Evolutionary conservation across 1,140 invertebrate species (phyloP).

Genomic region (Polypedilum pembai): DNA sequence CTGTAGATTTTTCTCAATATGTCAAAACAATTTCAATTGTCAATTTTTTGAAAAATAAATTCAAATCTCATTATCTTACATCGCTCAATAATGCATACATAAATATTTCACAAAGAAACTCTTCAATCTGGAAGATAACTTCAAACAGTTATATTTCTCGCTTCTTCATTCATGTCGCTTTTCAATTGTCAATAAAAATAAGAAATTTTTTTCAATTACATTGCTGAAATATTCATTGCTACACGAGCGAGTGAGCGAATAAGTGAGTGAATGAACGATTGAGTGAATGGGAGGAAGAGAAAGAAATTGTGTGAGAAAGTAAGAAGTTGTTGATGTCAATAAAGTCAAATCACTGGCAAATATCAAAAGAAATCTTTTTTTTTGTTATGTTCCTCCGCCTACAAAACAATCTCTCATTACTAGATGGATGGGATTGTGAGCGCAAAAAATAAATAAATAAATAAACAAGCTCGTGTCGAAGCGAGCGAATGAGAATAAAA

Average conservation of each 20-base stretch:
- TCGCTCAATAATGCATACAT: not conserved
- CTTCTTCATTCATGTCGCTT: not conserved
- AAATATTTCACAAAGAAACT: not conserved
- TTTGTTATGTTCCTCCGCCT: too few species aligned
- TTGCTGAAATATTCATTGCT: conserved; percentile 3
- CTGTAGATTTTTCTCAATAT: too few species aligned
- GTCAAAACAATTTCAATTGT: too few species aligned
- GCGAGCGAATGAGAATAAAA: too few species aligned
- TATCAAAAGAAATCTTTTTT: too few species aligned
- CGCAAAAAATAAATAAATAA: too few species aligned
- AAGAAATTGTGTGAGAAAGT: too few species aligned
- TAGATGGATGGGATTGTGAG: too few species aligned
- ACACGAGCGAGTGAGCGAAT: not conserved
- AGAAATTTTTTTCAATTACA: not conserved
- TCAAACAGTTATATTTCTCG: not conserved
- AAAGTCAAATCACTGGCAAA: not conserved
- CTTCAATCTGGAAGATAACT: not conserved
- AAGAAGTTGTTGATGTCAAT: too few species aligned
- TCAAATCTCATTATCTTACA: not conserved
- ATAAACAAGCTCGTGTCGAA: too few species aligned
- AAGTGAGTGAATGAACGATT: not conserved
- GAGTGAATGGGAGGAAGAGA: not conserved
- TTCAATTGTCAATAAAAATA: conserved; percentile 19
- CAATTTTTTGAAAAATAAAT: too few species aligned
- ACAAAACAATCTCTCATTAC: too few species aligned